A percentile compares a stretch with the other conserved stretches of the same genome.
Evolutionary conservation across 2,888 invertebrate species (phyloP).

Genomic region (Melipona bicolor): DNA sequence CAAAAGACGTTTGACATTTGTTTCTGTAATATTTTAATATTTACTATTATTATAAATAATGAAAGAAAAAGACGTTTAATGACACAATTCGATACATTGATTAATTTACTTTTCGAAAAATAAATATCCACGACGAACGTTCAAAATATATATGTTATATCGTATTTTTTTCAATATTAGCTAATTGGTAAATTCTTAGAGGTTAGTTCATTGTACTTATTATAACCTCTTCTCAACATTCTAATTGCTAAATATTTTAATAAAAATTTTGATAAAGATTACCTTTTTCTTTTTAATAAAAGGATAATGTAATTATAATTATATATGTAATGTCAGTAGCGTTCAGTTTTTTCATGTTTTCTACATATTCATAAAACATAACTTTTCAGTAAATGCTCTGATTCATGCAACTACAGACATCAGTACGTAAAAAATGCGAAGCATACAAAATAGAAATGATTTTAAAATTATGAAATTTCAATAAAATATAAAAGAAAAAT

Average conservation of each 20-base stretch:
- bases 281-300: neutral
- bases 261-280: neutral
- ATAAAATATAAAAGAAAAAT: neutral
- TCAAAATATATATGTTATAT: neutral
- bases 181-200: constrained; percentile 8
- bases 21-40: neutral
- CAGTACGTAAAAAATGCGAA: neutral
- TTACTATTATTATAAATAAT: neutral
- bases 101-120: neutral
- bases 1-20: neutral
- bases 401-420: neutral
- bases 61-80: neutral
- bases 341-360: neutral
- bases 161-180: neutral
- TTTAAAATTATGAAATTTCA: neutral
- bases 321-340: neutral
- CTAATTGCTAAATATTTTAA: neutral
- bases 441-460: neutral
- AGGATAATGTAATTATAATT: neutral
- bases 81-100: neutral
- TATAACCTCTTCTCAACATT: constrained; percentile 20
- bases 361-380: neutral
- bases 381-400: neutral
- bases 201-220: constrained; percentile 29
- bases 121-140: neutral